A percentile compares a stretch with the other conserved stretches of the same genome.
Evolutionary conservation across 2,888 invertebrate species (phyloP).

Genomic region (Acronicta alni): DNA sequence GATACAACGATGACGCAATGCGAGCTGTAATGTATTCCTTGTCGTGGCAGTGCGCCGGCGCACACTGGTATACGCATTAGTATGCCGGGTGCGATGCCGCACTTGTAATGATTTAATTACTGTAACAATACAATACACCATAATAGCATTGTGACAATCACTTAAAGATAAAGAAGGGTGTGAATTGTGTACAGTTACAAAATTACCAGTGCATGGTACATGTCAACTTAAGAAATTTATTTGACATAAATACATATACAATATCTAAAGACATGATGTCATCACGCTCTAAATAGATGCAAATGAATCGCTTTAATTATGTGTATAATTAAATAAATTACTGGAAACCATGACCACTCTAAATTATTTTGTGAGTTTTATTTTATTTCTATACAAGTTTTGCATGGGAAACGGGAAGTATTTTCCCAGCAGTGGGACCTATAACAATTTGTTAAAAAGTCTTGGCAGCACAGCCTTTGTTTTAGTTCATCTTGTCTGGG

Average conservation of each 20-base stretch:
- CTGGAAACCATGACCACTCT: constrained; percentile 49
- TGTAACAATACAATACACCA: constrained; percentile 51
- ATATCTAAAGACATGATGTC: constrained; percentile 50
- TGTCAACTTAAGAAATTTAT: constrained; percentile 40
- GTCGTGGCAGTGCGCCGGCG: constrained; percentile 27
- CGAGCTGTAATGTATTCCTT: constrained; percentile 49
- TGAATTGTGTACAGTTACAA: constrained; percentile 26
- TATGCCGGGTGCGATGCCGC: constrained; percentile 56
- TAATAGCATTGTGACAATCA: constrained; percentile 30
- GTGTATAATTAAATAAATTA: constrained; percentile 53
- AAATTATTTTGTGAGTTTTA: constrained; percentile 33
- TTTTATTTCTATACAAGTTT: constrained; percentile 20
- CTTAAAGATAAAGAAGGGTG: constrained; percentile 26
- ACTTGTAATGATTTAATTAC: constrained; percentile 62
- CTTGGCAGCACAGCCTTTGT: constrained; percentile 15
- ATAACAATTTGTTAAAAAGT: constrained; percentile 5
- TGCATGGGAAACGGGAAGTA: neutral
- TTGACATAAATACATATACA: constrained; percentile 44
- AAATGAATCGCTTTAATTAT: constrained; percentile 55
- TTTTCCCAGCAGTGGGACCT: neutral
- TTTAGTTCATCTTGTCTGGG: constrained; percentile 23
- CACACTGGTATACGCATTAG: constrained; percentile 54
- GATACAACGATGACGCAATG: constrained; percentile 57
- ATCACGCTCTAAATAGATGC: constrained; percentile 50
- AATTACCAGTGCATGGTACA: constrained; percentile 16